phyloP scores from a whole-genome alignment of 2,797 vertebrate species.

The Thunnus albacares region DNA sequence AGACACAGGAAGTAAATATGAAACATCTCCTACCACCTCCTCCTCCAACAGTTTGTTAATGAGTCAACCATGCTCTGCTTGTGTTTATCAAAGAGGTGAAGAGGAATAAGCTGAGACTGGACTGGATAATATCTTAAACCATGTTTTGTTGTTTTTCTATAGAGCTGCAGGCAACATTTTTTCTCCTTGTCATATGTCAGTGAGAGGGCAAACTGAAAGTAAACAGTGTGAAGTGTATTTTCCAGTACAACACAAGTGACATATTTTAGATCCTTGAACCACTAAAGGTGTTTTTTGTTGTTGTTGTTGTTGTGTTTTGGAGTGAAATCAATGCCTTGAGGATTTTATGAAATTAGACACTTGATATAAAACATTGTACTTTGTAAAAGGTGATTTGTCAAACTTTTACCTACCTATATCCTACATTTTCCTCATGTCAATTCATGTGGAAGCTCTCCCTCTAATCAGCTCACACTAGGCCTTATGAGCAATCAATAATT shows the following conservation, averaged over 20 bases:
- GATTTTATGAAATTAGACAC: not conserved
- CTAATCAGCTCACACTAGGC: conserved; percentile 33
- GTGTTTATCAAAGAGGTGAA: conserved; percentile 44
- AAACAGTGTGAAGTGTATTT: not conserved
- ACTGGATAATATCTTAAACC: conserved; percentile 4
- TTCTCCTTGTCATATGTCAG: not conserved
- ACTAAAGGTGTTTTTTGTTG: too few species aligned
- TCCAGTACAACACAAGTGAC: not conserved
- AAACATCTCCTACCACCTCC: not conserved
- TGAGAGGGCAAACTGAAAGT: not conserved
- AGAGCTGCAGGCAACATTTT: not conserved
- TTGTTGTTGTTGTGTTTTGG: too few species aligned
- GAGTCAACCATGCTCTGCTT: conserved; percentile 49
- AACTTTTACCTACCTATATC: not conserved
- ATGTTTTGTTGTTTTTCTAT: not conserved
- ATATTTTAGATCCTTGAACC: not conserved
- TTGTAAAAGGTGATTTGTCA: not conserved
- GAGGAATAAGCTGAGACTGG: conserved; percentile 12
- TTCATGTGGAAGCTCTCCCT: conserved; percentile 16
- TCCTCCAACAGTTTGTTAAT: conserved; percentile 48
- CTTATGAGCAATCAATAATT: conserved; percentile 49
- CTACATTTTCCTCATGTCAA: conserved; percentile 4
- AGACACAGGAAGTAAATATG: conserved; percentile 58
- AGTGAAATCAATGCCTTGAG: not conserved
- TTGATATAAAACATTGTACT: not conserved